Evolutionary conservation across 2,888 invertebrate genomes (phyloP).

Genomic region (Mythimna vitellina): DNA sequence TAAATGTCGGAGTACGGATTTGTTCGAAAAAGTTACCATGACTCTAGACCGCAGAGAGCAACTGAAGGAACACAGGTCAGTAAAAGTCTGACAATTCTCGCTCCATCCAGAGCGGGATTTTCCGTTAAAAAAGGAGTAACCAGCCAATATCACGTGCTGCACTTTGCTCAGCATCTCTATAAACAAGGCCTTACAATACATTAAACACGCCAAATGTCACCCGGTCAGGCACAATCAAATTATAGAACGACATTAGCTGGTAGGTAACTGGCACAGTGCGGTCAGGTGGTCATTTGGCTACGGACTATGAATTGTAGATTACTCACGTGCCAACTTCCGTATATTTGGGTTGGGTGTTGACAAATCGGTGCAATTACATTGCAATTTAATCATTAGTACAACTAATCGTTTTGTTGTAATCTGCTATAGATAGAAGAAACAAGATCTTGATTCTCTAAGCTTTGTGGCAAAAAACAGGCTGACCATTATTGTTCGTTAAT

Average conservation of each 20-base stretch:
- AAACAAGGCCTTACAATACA: constrained; percentile 36
- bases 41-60: too few relatives aligned
- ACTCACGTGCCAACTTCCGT: constrained; percentile 62
- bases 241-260: constrained; percentile 62
- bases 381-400: constrained; percentile 6
- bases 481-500: too few relatives aligned
- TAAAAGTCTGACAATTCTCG: too few relatives aligned
- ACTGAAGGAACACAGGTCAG: too few relatives aligned
- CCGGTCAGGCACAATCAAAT: constrained; percentile 58
- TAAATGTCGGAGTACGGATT: too few relatives aligned
- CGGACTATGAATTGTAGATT: constrained; percentile 27
- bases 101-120: too few relatives aligned
- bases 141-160: constrained; percentile 3
- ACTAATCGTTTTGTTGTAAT: too few relatives aligned
- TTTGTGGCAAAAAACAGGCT: too few relatives aligned
- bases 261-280: constrained; percentile 44
- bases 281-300: constrained; percentile 58
- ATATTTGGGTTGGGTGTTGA: constrained; percentile 41
- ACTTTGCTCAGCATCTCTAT: constrained; percentile 19
- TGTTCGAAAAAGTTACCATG: too few relatives aligned
- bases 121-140: background rate
- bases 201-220: constrained; percentile 57
- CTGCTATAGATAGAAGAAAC: too few relatives aligned
- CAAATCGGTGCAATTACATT: constrained; percentile 19
- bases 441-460: too few relatives aligned